phyloP scores from a whole-genome alignment of 2,113 vertebrate genomes.

The Pteruthius melanotis region DNA sequence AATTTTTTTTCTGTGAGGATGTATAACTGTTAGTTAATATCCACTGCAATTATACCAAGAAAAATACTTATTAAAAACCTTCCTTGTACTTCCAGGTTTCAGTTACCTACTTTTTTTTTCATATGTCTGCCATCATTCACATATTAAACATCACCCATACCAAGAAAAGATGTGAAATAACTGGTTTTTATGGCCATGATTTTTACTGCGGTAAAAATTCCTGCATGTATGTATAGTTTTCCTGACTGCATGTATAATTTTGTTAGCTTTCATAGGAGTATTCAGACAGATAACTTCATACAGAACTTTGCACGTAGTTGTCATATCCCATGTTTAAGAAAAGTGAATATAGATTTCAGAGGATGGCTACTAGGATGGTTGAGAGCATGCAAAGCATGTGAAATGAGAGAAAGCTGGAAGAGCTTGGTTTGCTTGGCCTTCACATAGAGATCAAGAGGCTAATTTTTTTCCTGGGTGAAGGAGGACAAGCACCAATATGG shows the following conservation, averaged over 20 bases:
- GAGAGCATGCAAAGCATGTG: neutral
- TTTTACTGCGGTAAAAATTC: neutral
- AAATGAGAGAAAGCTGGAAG: neutral
- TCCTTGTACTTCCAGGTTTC: neutral
- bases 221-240: neutral
- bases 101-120: neutral
- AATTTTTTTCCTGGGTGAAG: neutral
- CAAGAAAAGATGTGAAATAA: neutral
- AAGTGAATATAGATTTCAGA: neutral
- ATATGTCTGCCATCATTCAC: neutral
- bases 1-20: neutral
- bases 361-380: neutral
- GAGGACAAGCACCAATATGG: neutral
- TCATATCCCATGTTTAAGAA: neutral
- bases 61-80: neutral
- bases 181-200: neutral
- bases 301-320: neutral
- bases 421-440: neutral
- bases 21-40: neutral
- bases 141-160: neutral
- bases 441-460: neutral
- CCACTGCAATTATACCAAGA: neutral
- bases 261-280: neutral
- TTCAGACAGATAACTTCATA: neutral
- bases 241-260: neutral